A percentile compares a stretch with the other conserved stretches of the same genome.
phyloP scores from a whole-genome alignment of 2,888 invertebrate genomes.

The Watsonalla cultraria region DNA sequence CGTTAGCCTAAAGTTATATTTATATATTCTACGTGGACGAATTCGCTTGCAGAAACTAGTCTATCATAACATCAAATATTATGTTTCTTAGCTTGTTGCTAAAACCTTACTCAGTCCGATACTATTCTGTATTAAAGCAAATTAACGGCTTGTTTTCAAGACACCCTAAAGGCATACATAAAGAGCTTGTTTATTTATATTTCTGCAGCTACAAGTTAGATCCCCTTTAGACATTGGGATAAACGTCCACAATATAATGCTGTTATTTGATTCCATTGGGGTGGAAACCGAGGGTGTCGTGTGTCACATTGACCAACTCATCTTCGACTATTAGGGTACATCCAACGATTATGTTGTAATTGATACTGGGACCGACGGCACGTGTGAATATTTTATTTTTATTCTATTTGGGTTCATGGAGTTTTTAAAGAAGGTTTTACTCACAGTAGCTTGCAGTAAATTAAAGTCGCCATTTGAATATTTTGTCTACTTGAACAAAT shows the following conservation, averaged over 20 bases:
- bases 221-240: conserved; percentile 29
- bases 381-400: conserved; percentile 30
- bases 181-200: conserved; percentile 1
- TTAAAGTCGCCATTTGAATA: not conserved
- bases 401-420: not conserved
- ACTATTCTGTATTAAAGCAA: not conserved
- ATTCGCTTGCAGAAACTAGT: no score
- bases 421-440: not conserved
- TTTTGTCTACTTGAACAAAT: not conserved
- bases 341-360: conserved; percentile 54
- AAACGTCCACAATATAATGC: conserved; percentile 43
- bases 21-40: no score
- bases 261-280: conserved; percentile 64
- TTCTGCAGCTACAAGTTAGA: conserved; percentile 15
- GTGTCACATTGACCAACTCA: conserved; percentile 61
- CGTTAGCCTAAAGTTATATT: no score
- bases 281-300: conserved; percentile 46
- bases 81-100: no score
- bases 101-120: no score
- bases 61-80: no score
- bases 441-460: no score
- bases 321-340: conserved; percentile 57
- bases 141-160: not conserved
- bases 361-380: conserved; percentile 30
- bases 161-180: not conserved